Conservation (phyloP, 2,113 vertebrate species). For the Brachyistius frenatus region DNA sequence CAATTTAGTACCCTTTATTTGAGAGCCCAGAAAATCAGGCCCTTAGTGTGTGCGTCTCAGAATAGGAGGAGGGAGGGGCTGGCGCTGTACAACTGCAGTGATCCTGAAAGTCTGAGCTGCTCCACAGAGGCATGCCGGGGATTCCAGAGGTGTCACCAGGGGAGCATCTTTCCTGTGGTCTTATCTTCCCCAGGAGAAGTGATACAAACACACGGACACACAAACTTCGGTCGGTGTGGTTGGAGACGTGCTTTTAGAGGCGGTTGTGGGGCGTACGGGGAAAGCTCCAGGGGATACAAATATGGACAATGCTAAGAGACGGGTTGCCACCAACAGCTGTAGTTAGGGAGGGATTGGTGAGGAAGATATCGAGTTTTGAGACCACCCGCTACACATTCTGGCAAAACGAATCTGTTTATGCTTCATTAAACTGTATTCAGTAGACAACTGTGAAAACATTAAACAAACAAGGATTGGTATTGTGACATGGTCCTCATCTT, state of each 20-base stretch:
- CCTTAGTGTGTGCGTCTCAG: conserved; percentile 21
- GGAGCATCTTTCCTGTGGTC: conserved; percentile 63
- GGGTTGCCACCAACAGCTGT: conserved; percentile 46
- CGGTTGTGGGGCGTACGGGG: conserved; percentile 29
- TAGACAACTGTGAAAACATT: neutral
- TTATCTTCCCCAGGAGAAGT: conserved; percentile 42
- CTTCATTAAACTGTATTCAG: neutral
- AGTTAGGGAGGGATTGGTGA: conserved; percentile 38
- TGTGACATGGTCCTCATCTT: conserved; percentile 5
- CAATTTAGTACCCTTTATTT: too few relatives aligned
- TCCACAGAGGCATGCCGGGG: conserved; percentile 63
- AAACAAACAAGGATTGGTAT: neutral
- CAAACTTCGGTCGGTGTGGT: conserved; percentile 36
- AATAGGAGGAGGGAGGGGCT: conserved; percentile 51
- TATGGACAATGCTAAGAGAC: conserved; percentile 42
- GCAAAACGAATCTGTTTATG: neutral
- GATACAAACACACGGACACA: conserved; percentile 46
- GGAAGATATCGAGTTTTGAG: conserved; percentile 29
- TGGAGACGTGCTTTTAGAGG: conserved; percentile 18
- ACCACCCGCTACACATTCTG: conserved; percentile 26
- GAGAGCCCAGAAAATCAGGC: too few relatives aligned
- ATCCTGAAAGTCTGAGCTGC: conserved; percentile 47
- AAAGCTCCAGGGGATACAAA: conserved; percentile 53
- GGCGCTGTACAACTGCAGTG: conserved; percentile 32
- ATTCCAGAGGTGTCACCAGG: conserved; percentile 74